Evolutionary conservation across 1,140 invertebrate species (phyloP), one percentile per base, ranked within the genome.

Genomic region (Eupristina koningsbergeri): DNA sequence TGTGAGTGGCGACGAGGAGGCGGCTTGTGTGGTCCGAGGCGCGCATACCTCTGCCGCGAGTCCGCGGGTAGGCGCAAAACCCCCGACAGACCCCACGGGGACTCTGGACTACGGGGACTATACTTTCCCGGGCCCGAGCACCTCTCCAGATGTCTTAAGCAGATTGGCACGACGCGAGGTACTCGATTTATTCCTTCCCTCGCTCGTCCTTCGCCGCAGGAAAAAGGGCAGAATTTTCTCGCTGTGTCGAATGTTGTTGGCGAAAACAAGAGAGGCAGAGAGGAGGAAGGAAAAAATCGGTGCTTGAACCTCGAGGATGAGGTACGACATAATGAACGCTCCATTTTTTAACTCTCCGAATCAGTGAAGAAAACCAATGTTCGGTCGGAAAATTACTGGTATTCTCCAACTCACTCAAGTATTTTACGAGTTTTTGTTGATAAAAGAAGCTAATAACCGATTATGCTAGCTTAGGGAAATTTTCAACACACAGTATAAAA

Each of bases 11-110:
- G 45, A 26, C 61, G 84, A 87, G 87, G 87, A 86, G 87, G 85
- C 88, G 80, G 85, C 87, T 85, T 89, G 88, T 88, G 88, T 89
- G 88, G 88, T 89, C 88, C 86, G 47, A 36, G 73, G 77, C 71
- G 80, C 84, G 88, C 86, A 86, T 87, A 86, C 86, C 85, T 67
- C 34, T 64, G 78, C 81, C 80, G 84, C 81, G 67, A 45, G 81
- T 81, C 45, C 84, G 85, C 67, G 83, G 77, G 50, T 22, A 71
- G 80, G 80, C 83, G 86, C 85, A 53, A 78, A 61, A 13, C 53
- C 71, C 15, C 34, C 29, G 31, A 26, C 22, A 45, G 75, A 61
- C 74, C 71, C 61, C 73, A 71, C 76, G 64, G 75, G 82, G 79
- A 74, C 81, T 50, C n/a, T n/a, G n/a, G n/a, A n/a, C 61, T 61